A percentile compares a stretch with the other conserved stretches of the same genome.
Conservation (phyloP, 1,140 invertebrate species). For the Kradibia gibbosae region DNA sequence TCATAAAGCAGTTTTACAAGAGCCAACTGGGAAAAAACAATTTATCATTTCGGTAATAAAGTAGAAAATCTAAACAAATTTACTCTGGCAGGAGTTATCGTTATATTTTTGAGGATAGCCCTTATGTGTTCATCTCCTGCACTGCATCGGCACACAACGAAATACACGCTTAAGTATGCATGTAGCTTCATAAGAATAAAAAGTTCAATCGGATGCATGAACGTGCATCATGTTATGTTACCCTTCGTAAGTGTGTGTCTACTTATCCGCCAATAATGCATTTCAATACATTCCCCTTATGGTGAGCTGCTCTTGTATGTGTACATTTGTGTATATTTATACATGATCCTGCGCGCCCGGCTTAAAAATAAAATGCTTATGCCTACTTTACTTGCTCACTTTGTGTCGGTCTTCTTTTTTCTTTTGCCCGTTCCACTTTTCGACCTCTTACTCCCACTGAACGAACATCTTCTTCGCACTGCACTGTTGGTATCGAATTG, state of each 20-base stretch:
- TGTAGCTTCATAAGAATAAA: constrained; percentile 34
- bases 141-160: not conserved
- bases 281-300: constrained; percentile 53
- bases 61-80: constrained; percentile 44
- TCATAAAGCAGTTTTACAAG: constrained; percentile 9
- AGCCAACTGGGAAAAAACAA: constrained; percentile 34
- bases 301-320: constrained; percentile 30
- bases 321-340: not conserved
- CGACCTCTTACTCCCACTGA: constrained; percentile 45
- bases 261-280: constrained; percentile 58
- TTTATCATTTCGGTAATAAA: constrained; percentile 21
- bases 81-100: constrained; percentile 25
- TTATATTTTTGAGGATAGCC: not conserved
- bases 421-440: constrained; percentile 24
- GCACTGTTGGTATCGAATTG: constrained; percentile 6
- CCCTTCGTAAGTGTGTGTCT: constrained; percentile 48
- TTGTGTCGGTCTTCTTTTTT: not conserved
- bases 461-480: constrained; percentile 46
- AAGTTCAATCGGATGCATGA: constrained; percentile 39
- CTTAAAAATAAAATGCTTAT: constrained; percentile 35
- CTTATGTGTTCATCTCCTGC: not conserved
- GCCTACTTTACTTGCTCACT: constrained; percentile 41
- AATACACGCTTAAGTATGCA: not conserved
- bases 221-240: constrained; percentile 32
- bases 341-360: not conserved